phyloP scores from a whole-genome alignment of 2,797 vertebrate species.

The Anas bahamensis region DNA sequence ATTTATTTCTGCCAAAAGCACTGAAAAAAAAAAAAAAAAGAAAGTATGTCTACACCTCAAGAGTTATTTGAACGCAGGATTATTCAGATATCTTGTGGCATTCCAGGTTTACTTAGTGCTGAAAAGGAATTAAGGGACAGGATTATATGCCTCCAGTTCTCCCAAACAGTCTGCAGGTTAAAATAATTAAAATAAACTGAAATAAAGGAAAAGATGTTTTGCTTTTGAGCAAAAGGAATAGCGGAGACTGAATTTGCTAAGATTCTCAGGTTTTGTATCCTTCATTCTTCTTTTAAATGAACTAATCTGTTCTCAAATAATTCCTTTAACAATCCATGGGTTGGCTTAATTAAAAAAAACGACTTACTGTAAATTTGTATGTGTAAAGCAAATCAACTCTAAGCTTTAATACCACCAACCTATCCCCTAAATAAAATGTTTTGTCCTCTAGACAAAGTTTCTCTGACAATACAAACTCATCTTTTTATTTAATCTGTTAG shows the following conservation, averaged over 20 bases:
- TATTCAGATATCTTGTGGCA: background rate
- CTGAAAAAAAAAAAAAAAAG: background rate
- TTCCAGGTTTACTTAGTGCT: background rate
- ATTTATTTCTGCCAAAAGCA: background rate
- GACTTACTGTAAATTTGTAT: conserved; percentile 17
- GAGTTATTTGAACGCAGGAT: background rate
- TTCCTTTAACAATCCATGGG: conserved; percentile 35
- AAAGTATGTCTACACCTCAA: background rate
- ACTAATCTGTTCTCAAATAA: conserved; percentile 64
- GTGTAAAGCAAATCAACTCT: conserved; percentile 60
- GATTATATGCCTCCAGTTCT: background rate
- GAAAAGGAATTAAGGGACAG: background rate
- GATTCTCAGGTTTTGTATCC: conserved; percentile 18
- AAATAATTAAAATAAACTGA: conserved; percentile 28
- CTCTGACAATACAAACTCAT: conserved; percentile 73
- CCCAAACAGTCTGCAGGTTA: background rate
- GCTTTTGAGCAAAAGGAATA: conserved; percentile 37
- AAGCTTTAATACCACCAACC: conserved; percentile 65
- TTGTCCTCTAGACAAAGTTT: conserved; percentile 63
- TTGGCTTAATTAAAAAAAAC: conserved; percentile 63
- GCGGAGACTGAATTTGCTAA: conserved; percentile 20
- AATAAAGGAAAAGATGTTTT: conserved; percentile 21
- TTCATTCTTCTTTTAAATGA: conserved; percentile 56
- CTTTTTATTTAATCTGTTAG: conserved; percentile 72
- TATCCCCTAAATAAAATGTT: conserved; percentile 44